Evolutionary conservation across 2,888 invertebrate genomes (phyloP), one percentile per base, ranked within the genome.

Genomic region (Lepidochitona cinerea): DNA sequence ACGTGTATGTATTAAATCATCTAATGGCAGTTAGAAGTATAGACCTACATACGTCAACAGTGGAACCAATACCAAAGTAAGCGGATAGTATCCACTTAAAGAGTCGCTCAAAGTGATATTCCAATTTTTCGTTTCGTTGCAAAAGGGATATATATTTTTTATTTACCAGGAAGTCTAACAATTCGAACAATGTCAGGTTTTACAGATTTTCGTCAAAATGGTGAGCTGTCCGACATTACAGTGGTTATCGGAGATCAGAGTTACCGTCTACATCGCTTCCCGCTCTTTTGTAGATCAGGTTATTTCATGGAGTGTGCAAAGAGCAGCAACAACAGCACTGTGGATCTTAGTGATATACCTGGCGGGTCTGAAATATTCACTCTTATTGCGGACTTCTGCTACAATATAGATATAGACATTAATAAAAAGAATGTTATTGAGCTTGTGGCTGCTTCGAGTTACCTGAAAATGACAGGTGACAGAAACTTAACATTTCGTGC

Each of bases 201-300:
- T 76, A 84, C 85, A 7, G 85, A 85, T 73, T 87, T 87, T 74
- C 84, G 87, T 7, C 81, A 83, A 54, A 83, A 82, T 5, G 90
- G 90, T 6, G 90, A 90, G 71, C 81, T 90, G 37, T 89, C 90
- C 4, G 90, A 90, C 74, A 85, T 90, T n/a, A 83, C 83, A 5
- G 87, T 90, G 0, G 75, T 79, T 0, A 85, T 90, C 1, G 86
- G 85, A 36, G 85, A 80, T 35, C 76, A 79, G 3, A 86, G 88
- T 68, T 88, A 87, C 74, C 83, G 85, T 70, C 85, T 90, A 9
- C 90, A 90, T 79, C 88, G 87, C 75, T 90, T 90, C 75, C 90
- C 90, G 3, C 83, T 90, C 29, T 90, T 83, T 75, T 88, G 88
- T 33, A 89, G 86, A 68, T 89, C 89, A 0, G 89, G 89, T 67